Conservation (phyloP, 2,113 vertebrate species). For the Xenopus borealis region DNA sequence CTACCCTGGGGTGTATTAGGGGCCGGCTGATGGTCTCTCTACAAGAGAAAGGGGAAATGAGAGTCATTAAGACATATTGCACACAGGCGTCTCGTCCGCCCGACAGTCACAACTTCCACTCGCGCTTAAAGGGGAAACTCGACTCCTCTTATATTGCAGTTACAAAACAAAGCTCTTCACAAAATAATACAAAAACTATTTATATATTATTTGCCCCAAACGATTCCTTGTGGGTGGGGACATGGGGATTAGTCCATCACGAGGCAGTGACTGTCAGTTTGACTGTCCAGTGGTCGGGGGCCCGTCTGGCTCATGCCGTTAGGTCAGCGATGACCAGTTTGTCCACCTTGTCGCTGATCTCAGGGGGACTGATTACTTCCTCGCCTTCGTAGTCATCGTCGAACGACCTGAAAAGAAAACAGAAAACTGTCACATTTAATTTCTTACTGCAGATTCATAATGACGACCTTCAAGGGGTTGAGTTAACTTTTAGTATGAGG, state of each 20-base stretch:
- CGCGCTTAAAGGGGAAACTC: conserved; percentile 11
- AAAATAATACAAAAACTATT: conserved; percentile 53
- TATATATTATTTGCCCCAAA: conserved; percentile 45
- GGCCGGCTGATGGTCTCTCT: no score
- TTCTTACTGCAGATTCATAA: no score
- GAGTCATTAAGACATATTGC: conserved; percentile 60
- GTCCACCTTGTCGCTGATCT: conserved; percentile 85
- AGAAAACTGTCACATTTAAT: neutral
- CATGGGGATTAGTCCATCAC: conserved; percentile 52
- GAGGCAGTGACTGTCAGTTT: conserved; percentile 53
- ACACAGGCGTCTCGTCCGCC: conserved; percentile 56
- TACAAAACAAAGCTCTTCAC: conserved; percentile 63
- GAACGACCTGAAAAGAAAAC: conserved; percentile 77
- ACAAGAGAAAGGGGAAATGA: no score
- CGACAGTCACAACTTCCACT: conserved; percentile 16
- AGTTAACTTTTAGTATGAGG: no score
- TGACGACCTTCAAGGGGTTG: no score
- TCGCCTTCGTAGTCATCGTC: conserved; percentile 93
- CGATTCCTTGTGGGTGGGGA: conserved; percentile 48
- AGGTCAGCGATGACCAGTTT: conserved; percentile 86
- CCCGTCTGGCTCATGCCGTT: conserved; percentile 62
- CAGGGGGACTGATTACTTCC: conserved; percentile 78
- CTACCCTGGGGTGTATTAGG: no score
- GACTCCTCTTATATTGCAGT: conserved; percentile 46
- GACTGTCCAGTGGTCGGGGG: conserved; percentile 52